These are phyloP conservation scores for Diprion similis DNA, from an alignment of 1,140 invertebrate genomes.

Conservation along the genomic window DNA sequence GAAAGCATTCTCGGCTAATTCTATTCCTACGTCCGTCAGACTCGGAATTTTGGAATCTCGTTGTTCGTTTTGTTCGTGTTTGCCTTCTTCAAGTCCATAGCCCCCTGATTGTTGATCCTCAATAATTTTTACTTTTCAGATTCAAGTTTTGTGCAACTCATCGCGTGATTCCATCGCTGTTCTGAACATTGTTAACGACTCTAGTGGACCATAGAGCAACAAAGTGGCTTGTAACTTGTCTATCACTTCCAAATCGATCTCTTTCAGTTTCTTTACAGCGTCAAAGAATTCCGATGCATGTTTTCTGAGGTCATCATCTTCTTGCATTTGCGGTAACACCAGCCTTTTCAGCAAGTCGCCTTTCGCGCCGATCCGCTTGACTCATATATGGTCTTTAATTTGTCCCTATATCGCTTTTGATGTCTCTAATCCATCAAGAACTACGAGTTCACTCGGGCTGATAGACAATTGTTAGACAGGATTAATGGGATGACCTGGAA, in stretches of 20 bases:
- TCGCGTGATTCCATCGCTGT: background rate
- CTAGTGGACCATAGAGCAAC: constrained; percentile 34
- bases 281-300: constrained; percentile 23
- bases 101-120: constrained; percentile 20
- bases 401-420: too few species aligned
- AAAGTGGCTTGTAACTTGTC: constrained; percentile 28
- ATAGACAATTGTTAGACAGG: too few species aligned
- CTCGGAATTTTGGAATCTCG: background rate
- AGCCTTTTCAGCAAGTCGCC: constrained; percentile 23
- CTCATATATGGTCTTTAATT: constrained; percentile 18
- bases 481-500: too few species aligned
- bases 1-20: constrained; percentile 9
- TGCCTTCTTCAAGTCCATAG: constrained; percentile 17
- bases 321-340: constrained; percentile 11
- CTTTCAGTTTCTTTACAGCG: constrained; percentile 21
- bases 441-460: constrained; percentile 18
- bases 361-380: constrained; percentile 27
- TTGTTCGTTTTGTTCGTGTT: background rate
- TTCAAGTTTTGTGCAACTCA: constrained; percentile 22
- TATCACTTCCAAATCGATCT: constrained; percentile 28
- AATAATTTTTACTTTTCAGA: constrained; percentile 28
- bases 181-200: constrained; percentile 25
- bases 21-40: background rate
- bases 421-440: constrained; percentile 17
- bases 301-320: constrained; percentile 19